Conservation (phyloP, 2,888 invertebrate species). For the Leptinotarsa haldemani region DNA sequence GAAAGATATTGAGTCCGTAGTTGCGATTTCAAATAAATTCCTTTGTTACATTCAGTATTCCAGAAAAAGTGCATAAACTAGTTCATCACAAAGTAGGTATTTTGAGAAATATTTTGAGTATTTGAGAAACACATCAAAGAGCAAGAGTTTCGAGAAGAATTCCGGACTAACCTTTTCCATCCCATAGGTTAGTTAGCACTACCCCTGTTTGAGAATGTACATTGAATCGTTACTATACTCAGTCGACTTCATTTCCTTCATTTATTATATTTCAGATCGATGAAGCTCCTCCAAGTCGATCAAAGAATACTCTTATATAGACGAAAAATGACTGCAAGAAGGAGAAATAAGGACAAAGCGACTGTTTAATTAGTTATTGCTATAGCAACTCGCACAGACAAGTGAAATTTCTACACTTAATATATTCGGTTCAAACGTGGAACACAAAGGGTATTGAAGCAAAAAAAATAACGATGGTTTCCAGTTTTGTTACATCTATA, state of each 20-base stretch:
- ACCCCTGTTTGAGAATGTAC: not conserved
- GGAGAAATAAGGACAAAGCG: conserved; percentile 8
- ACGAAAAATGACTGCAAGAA: conserved; percentile 1
- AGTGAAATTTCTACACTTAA: conserved; percentile 5
- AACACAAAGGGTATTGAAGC: not conserved
- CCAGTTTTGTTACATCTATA: not conserved
- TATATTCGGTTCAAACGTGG: not conserved
- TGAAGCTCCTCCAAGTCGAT: not conserved
- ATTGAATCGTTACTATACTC: not conserved
- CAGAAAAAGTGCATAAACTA: too few relatives aligned
- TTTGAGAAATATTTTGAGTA: too few relatives aligned
- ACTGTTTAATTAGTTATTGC: conserved; percentile 18
- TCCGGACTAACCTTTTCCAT: not conserved
- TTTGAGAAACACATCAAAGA: too few relatives aligned
- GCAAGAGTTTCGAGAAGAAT: not conserved
- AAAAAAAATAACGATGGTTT: not conserved
- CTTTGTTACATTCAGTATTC: too few relatives aligned
- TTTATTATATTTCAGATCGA: not conserved
- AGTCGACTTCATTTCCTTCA: not conserved
- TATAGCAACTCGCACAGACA: conserved; percentile 4
- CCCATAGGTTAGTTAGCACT: not conserved
- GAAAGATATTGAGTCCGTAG: too few relatives aligned
- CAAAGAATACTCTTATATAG: not conserved
- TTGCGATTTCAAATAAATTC: too few relatives aligned
- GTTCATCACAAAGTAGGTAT: too few relatives aligned